A percentile compares a stretch with the other conserved stretches of the same genome.
Evolutionary conservation across 2,113 vertebrate species (phyloP).

Genomic region (Siniperca knerii): DNA sequence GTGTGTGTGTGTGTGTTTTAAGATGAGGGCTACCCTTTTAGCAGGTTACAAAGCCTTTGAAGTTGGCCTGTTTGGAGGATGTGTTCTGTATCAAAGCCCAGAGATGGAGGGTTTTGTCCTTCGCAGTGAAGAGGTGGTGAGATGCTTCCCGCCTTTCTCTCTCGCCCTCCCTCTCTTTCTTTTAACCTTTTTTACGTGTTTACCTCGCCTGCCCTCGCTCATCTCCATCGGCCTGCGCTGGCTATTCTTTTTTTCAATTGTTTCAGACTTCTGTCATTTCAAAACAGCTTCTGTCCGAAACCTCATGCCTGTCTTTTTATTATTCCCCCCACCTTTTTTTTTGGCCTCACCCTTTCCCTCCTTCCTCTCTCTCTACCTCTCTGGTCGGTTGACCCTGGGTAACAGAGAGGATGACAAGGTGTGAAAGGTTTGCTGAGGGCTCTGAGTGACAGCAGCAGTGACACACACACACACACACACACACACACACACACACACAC

Average conservation of each 20-base stretch:
- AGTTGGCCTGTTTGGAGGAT: slow-evolving; percentile 28
- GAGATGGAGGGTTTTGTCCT: slow-evolving; percentile 17
- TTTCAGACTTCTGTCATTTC: slow-evolving; percentile 12
- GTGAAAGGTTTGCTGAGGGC: slow-evolving; percentile 54
- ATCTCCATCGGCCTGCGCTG: not conserved
- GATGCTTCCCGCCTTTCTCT: not conserved
- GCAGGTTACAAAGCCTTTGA: slow-evolving; percentile 31
- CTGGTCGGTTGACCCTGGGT: slow-evolving; percentile 26
- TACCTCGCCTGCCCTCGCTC: not conserved
- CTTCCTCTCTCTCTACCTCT: not conserved
- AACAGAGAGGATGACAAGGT: slow-evolving; percentile 59
- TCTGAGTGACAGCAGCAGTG: slow-evolving; percentile 48
- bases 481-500: not conserved
- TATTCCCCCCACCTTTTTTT: too few relatives aligned
- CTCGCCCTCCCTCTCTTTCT: not conserved
- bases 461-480: not conserved
- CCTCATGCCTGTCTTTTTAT: not conserved
- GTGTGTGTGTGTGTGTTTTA: slow-evolving; percentile 3
- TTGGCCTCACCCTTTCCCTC: not conserved
- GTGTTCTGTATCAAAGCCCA: slow-evolving; percentile 17
- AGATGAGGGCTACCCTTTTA: slow-evolving; percentile 25
- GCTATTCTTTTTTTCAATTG: not conserved
- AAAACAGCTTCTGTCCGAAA: not conserved
- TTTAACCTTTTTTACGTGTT: not conserved
- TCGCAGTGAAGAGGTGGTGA: not conserved